Evolutionary conservation across 35 echinoderm and acorn worm species (phyloP).

Genomic region (Holothuria glaberrima): DNA sequence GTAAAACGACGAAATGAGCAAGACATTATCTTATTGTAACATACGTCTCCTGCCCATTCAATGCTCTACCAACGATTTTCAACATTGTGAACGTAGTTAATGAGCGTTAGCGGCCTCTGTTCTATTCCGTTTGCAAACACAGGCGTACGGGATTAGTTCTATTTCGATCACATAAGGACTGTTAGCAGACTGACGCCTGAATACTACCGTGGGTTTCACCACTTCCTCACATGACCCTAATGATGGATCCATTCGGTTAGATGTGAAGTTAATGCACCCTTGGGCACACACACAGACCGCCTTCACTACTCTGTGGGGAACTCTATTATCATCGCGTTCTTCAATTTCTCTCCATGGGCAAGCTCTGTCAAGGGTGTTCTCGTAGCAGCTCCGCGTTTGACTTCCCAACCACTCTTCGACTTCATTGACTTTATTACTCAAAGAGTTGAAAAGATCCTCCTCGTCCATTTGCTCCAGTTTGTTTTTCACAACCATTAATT

Average conservation of each 20-base stretch:
- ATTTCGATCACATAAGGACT: neutral
- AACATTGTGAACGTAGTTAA: too few relatives aligned
- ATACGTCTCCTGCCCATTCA: too few relatives aligned
- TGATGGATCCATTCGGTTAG: neutral
- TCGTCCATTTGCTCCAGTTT: too few relatives aligned
- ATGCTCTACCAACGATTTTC: too few relatives aligned
- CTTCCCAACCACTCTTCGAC: too few relatives aligned
- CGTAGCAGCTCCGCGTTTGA: neutral
- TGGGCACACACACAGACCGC: conserved; percentile 17
- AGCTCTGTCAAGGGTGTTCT: too few relatives aligned
- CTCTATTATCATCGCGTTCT: neutral
- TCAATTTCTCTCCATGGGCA: conserved; percentile 6
- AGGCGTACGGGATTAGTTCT: conserved; percentile 20
- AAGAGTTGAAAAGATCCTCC: too few relatives aligned
- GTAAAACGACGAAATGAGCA: too few relatives aligned
- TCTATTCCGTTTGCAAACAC: neutral
- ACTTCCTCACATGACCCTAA: conserved; percentile 8
- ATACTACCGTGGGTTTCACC: neutral
- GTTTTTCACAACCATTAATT: too few relatives aligned
- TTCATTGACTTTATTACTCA: too few relatives aligned
- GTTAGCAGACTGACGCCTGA: neutral
- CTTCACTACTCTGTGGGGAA: neutral
- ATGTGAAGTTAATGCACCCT: neutral
- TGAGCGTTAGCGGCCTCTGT: too few relatives aligned
- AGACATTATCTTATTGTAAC: too few relatives aligned